Evolutionary conservation across 2,888 invertebrate genomes (phyloP).

Genomic region (Drosophila meridionalis): DNA sequence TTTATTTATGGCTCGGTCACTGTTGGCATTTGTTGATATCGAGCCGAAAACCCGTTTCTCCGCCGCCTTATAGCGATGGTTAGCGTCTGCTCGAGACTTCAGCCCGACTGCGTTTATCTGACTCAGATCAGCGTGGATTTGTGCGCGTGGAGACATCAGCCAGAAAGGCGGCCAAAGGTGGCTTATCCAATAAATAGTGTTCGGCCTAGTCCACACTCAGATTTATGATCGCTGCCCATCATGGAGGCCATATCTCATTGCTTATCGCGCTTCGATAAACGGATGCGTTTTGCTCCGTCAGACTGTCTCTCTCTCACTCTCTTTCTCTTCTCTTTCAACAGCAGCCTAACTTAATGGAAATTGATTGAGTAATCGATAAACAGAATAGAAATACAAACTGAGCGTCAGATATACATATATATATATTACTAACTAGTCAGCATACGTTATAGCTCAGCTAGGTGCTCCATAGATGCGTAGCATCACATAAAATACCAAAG

Average conservation of each 20-base stretch:
- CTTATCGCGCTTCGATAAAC: constrained; percentile 57
- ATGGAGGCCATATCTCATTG: constrained; percentile 64
- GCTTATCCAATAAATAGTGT: constrained; percentile 25
- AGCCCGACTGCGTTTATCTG: constrained; percentile 57
- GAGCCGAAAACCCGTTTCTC: constrained; percentile 55
- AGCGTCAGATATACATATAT: background rate
- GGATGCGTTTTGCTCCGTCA: constrained; percentile 34
- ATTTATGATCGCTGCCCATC: constrained; percentile 66
- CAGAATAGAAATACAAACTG: background rate
- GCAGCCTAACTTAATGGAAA: background rate
- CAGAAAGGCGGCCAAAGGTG: constrained; percentile 6
- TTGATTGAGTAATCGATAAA: background rate
- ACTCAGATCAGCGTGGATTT: constrained; percentile 69
- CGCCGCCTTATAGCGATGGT: constrained; percentile 34
- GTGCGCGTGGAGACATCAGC: constrained; percentile 50
- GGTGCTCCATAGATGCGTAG: background rate
- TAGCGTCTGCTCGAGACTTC: constrained; percentile 15
- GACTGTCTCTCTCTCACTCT: background rate
- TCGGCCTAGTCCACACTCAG: constrained; percentile 49
- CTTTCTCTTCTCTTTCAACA: background rate
- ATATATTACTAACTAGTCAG: background rate
- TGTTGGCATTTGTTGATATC: constrained; percentile 75
- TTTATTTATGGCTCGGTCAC: constrained; percentile 77
- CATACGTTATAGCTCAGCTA: background rate
- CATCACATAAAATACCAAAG: background rate